Percentiles rank a stretch among this genome's conserved stretches.
Evolutionary conservation across 1,140 invertebrate species (phyloP).

Genomic region (Trachelipus rathkii): DNA sequence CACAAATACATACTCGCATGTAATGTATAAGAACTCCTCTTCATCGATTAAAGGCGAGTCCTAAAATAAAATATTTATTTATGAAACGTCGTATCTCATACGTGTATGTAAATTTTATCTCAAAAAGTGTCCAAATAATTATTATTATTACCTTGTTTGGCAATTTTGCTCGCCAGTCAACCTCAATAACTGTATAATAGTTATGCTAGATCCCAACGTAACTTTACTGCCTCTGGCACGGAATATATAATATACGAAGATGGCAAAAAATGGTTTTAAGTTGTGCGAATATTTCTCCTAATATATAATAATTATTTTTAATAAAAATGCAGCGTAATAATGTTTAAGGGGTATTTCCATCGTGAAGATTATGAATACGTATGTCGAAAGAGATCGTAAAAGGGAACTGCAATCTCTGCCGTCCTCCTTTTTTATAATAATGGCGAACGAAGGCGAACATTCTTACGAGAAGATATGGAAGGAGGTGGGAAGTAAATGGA

Average conservation of each 20-base stretch:
- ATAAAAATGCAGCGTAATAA: slow-evolving; percentile 5
- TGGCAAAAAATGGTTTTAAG: not conserved
- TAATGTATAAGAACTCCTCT: too few species aligned
- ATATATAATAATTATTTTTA: slow-evolving; percentile 15
- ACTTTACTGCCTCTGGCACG: not conserved
- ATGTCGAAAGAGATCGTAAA: not conserved
- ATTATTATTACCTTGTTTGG: slow-evolving; percentile 7
- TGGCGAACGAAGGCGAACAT: not conserved
- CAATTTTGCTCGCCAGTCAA: not conserved
- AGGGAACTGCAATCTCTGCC: not conserved
- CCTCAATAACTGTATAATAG: not conserved
- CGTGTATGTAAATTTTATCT: too few species aligned
- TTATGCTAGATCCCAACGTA: not conserved
- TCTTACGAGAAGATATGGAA: too few species aligned
- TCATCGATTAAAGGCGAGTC: too few species aligned
- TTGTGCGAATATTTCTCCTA: not conserved
- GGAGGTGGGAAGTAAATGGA: too few species aligned
- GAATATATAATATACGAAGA: not conserved
- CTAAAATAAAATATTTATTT: too few species aligned
- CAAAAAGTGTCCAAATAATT: not conserved
- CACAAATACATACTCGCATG: too few species aligned
- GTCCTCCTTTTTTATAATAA: not conserved
- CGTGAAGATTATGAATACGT: slow-evolving; percentile 1
- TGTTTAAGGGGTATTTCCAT: slow-evolving; percentile 6
- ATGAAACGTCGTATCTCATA: too few species aligned